phyloP scores from a whole-genome alignment of 2,113 vertebrate genomes.

The Arizona elegans region DNA sequence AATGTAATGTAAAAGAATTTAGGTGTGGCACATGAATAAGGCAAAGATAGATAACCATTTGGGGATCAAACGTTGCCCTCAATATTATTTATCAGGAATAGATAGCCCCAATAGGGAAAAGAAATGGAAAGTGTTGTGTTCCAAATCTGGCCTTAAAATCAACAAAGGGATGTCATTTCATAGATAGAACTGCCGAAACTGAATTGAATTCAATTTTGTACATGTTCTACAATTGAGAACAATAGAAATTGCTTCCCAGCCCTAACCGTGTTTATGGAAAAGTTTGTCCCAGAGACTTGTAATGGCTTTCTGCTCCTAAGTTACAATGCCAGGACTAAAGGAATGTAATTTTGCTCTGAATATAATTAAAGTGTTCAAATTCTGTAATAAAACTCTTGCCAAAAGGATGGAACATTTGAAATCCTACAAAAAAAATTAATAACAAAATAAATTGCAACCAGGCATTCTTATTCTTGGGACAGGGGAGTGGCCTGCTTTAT shows the following conservation, averaged over 20 bases:
- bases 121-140: background rate
- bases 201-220: background rate
- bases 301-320: background rate
- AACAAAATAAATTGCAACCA: conserved; percentile 44
- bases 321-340: background rate
- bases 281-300: background rate
- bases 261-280: background rate
- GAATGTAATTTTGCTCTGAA: conserved; percentile 1
- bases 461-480: conserved; percentile 26
- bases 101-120: background rate
- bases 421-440: background rate
- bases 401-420: conserved; percentile 22
- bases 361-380: conserved; percentile 37
- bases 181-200: background rate
- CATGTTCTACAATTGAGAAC: background rate
- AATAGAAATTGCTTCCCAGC: background rate
- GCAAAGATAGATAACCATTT: background rate
- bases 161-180: background rate
- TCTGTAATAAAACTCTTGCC: conserved; percentile 41
- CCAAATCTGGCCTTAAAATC: conserved; percentile 13
- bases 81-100: background rate
- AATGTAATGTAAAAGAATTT: background rate
- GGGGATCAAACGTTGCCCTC: background rate
- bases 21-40: background rate
- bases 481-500: conserved; percentile 38